These are phyloP conservation scores for Euzophera pinguis DNA, from an alignment of 2,888 invertebrate genomes.

Conservation along the genomic window DNA sequence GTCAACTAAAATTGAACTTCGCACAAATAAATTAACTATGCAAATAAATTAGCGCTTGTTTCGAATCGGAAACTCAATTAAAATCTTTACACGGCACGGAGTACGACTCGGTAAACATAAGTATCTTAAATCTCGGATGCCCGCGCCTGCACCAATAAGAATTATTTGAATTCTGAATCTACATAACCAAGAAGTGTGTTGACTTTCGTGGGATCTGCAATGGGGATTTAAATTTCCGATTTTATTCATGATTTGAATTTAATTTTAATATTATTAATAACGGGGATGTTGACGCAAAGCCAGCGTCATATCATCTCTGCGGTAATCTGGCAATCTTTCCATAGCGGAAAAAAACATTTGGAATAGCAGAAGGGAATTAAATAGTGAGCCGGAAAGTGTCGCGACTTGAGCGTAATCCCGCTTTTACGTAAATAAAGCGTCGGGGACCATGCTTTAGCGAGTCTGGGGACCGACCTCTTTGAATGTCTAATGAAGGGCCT, in stretches of 20 bases:
- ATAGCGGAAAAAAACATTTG: constrained; percentile 26
- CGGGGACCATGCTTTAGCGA: constrained; percentile 38
- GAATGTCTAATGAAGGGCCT: constrained; percentile 53
- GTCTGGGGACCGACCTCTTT: constrained; percentile 36
- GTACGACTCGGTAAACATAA: constrained; percentile 2
- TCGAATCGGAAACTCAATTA: constrained; percentile 15
- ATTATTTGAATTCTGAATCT: constrained; percentile 21
- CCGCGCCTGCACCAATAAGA: constrained; percentile 6
- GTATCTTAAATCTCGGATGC: neutral
- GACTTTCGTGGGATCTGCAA: constrained; percentile 3
- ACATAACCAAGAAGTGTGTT: constrained; percentile 11
- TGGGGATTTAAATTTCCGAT: constrained; percentile 11
- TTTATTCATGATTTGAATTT: constrained; percentile 8
- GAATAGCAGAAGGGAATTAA: constrained; percentile 30
- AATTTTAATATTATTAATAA: constrained; percentile 7
- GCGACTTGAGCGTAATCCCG: constrained; percentile 39
- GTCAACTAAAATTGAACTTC: constrained; percentile 19
- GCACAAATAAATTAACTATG: constrained; percentile 18
- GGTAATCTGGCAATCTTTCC: constrained; percentile 21
- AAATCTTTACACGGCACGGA: constrained; percentile 8
- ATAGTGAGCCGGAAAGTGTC: constrained; percentile 40
- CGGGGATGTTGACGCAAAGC: constrained; percentile 1
- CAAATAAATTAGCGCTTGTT: constrained; percentile 19
- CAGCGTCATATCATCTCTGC: constrained; percentile 16
- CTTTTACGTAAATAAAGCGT: constrained; percentile 54